A percentile compares a stretch with the other conserved stretches of the same genome.
Conservation (phyloP, 2,888 invertebrate genomes). For the Pristionchus fissidentatus region DNA sequence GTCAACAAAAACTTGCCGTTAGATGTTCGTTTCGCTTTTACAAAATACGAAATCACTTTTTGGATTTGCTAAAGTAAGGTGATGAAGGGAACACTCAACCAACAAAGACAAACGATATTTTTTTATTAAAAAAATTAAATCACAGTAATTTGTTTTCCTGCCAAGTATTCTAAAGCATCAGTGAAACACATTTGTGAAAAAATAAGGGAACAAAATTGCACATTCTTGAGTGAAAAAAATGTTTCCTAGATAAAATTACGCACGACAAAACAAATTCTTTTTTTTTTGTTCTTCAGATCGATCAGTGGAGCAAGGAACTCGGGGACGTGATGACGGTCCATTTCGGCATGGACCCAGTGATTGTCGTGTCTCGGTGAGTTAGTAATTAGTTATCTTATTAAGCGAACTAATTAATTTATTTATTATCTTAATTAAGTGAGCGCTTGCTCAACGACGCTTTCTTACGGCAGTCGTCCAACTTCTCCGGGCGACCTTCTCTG, state of each 20-base stretch:
- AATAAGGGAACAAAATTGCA: too few species aligned
- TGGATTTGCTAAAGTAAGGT: too few species aligned
- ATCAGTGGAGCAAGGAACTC: conserved; percentile 47
- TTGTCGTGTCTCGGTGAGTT: conserved; percentile 47
- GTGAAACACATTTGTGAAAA: too few species aligned
- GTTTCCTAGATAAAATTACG: not conserved
- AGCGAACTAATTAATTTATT: not conserved
- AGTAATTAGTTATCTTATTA: not conserved
- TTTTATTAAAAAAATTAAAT: too few species aligned
- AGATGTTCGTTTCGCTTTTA: too few species aligned
- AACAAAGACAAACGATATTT: too few species aligned
- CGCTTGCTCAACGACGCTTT: conserved; percentile 44
- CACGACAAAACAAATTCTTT: not conserved
- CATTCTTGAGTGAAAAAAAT: not conserved
- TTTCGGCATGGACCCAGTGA: conserved; percentile 46
- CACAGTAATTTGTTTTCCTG: too few species aligned
- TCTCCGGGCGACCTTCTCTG: conserved; percentile 49
- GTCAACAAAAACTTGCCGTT: too few species aligned
- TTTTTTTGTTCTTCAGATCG: conserved; percentile 2
- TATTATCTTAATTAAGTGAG: not conserved
- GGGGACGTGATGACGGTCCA: conserved; percentile 48
- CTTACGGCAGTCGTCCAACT: conserved; percentile 39
- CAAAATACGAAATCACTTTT: too few species aligned
- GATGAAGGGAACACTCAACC: too few species aligned
- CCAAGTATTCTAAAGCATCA: too few species aligned